phyloP scores from a whole-genome alignment of 2,888 invertebrate species.

The Drosophila anomalipes region DNA sequence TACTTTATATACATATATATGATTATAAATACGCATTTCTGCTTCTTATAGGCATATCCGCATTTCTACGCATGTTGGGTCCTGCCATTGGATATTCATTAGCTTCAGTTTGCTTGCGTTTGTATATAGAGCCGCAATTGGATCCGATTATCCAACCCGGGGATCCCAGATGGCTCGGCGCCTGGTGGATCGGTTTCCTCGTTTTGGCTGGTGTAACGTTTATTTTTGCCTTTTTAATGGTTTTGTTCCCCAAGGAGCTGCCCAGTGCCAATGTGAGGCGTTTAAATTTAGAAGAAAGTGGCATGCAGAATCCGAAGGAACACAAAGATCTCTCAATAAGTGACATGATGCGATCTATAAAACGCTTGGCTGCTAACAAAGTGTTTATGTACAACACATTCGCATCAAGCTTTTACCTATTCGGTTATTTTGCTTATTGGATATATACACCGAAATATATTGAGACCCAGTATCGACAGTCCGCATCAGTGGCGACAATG shows the following conservation, averaged over 20 bases:
- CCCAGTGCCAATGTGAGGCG: constrained; percentile 88
- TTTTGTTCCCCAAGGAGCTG: constrained; percentile 89
- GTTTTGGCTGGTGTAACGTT: constrained; percentile 87
- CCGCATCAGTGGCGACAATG: constrained; percentile 89
- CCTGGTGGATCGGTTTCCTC: constrained; percentile 93
- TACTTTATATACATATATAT: not conserved
- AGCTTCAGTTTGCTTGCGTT: constrained; percentile 88
- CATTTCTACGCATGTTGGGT: constrained; percentile 87
- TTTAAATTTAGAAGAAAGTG: constrained; percentile 59
- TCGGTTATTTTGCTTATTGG: constrained; percentile 91
- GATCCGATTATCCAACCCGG: constrained; percentile 88
- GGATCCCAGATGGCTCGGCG: constrained; percentile 92
- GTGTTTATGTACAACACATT: constrained; percentile 90
- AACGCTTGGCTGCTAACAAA: constrained; percentile 88
- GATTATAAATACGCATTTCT: not conserved
- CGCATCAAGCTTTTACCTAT: constrained; percentile 89
- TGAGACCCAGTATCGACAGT: constrained; percentile 91
- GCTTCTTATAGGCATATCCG: constrained; percentile 87
- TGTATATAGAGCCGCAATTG: constrained; percentile 88
- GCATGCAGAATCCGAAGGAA: constrained; percentile 39
- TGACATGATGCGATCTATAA: constrained; percentile 88
- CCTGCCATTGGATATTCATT: constrained; percentile 88
- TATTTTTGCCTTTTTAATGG: constrained; percentile 87
- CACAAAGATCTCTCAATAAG: constrained; percentile 81
- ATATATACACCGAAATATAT: constrained; percentile 93